These are phyloP conservation scores for Mycteria americana DNA, from an alignment of 2,797 vertebrate genomes.

Conservation along the genomic window DNA sequence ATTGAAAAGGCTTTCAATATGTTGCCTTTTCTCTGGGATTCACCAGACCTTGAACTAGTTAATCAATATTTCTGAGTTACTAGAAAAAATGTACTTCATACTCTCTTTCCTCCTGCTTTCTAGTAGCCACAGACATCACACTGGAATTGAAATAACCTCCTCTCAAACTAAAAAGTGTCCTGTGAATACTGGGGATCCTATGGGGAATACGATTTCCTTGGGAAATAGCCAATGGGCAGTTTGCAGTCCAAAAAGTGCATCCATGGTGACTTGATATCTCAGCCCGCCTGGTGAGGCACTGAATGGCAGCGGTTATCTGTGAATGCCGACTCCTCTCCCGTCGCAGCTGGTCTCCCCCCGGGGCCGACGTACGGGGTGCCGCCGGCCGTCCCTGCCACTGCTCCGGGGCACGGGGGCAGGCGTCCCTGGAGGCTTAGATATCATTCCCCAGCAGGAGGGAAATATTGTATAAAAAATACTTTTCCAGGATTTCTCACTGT, in stretches of 20 bases:
- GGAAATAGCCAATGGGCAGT: background rate
- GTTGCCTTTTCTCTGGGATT: background rate
- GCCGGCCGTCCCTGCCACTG: background rate
- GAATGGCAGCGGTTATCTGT: background rate
- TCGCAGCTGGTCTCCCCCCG: fast-evolving
- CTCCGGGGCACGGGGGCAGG: fast-evolving
- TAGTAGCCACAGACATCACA: background rate
- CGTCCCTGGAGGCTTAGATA: background rate
- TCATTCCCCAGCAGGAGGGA: background rate
- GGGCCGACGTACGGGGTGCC: fast-evolving
- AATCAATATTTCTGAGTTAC: background rate
- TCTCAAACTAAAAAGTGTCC: background rate
- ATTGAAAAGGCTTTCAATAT: background rate
- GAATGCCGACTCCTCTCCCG: background rate
- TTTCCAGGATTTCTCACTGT: background rate
- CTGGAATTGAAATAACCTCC: background rate
- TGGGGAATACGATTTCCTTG: background rate
- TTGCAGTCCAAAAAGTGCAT: background rate
- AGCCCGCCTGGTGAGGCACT: background rate
- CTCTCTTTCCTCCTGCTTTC: background rate
- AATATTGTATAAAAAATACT: background rate
- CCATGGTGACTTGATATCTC: background rate
- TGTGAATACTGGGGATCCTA: background rate
- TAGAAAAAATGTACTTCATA: background rate
- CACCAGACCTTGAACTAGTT: background rate